Base-by-base conservation (phyloP, 23 tunicate species). In the Ascidia mentula region DNA sequence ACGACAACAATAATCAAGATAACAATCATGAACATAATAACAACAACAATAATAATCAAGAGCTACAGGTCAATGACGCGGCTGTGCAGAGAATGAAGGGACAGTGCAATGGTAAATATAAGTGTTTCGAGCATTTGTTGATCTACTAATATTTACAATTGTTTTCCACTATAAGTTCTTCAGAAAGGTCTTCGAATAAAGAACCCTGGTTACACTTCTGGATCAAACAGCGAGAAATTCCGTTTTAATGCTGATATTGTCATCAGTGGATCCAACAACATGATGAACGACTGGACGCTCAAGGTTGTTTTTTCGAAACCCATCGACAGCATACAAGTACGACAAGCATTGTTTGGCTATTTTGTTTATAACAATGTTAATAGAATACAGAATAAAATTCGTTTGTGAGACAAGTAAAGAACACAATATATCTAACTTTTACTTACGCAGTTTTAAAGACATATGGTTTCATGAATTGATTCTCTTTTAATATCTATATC, bases 271-370 rank as follows among this genome's bases (percentile, higher is more conserved):
- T 18, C 53, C 26, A 33, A 82, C 0, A 86, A 86, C 80, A 83
- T 81, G 40, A 59, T 91, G 18, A 39, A 89, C 34, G 87, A 85
- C 32, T 91, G 97, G 97, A 80, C 90, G 7, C 76, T 91, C 7
- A 91, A 91, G 82, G 80, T 80, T 2, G 97, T 85, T 18, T 91
- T 91, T 39, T 89, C 97, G 32, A 88, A 91, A 60, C 82, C 75
- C 6, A 85, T 91, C 60, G 34, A 40, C 2, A 34, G 77, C 18
- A 60, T 91, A 8, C 84, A 91, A 80, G 97, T 91, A n/a, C n/a
- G n/a, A n/a, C n/a, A n/a, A n/a, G n/a, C n/a, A n/a, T n/a, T n/a
- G n/a, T n/a, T n/a, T n/a, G n/a, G n/a, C n/a, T n/a, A n/a, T n/a
- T n/a, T n/a, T n/a, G n/a, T n/a, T n/a, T n/a, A n/a, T n/a, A n/a